phyloP scores from a whole-genome alignment of 2,888 invertebrate genomes.

The Adineta ricciae region DNA sequence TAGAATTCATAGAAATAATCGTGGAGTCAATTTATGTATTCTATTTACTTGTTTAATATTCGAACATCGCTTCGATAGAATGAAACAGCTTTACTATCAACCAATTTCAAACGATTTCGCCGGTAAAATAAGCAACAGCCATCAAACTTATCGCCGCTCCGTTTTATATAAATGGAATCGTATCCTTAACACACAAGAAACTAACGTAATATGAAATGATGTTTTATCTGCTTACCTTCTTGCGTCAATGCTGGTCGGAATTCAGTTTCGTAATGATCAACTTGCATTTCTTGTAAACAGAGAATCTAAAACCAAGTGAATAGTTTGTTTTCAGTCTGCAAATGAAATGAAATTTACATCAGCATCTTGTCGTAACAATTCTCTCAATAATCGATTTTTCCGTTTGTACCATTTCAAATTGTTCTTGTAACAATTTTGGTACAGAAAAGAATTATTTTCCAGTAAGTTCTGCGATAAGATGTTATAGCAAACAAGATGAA shows the following conservation, averaged over 20 bases:
- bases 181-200: neutral
- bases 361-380: conserved; percentile 56
- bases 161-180: neutral
- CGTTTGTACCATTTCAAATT: conserved; percentile 65
- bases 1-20: neutral
- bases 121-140: neutral
- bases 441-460: conserved; percentile 65
- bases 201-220: neutral
- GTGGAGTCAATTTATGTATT: no score
- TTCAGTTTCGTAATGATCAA: conserved; percentile 60
- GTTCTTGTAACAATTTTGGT: conserved; percentile 53
- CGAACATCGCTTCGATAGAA: neutral
- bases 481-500: conserved; percentile 58
- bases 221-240: conserved; percentile 45
- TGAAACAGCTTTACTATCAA: neutral
- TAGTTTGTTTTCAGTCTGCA: neutral
- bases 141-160: neutral
- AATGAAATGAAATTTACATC: conserved; percentile 54
- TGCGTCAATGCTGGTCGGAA: conserved; percentile 52
- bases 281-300: conserved; percentile 81
- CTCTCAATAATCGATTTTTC: conserved; percentile 55
- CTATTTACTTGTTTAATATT: neutral
- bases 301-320: conserved; percentile 57
- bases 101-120: neutral
- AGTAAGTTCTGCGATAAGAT: conserved; percentile 73